Percentiles rank a stretch among this genome's conserved stretches.
Evolutionary conservation across 2,888 invertebrate genomes (phyloP).

Genomic region (Lepidochrysops patricia): DNA sequence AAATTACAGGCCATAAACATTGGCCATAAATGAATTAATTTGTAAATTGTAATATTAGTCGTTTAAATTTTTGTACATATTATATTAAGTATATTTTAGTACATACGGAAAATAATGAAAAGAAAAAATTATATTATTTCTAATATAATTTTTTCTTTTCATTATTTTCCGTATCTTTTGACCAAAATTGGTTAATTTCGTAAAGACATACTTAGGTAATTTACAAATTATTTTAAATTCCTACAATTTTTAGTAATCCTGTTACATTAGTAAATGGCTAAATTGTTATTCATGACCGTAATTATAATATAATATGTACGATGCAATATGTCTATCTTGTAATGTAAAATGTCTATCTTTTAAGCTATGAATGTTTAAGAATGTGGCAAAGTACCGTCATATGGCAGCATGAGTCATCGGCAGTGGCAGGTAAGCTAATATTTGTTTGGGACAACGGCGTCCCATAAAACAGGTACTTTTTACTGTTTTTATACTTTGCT

Average conservation of each 20-base stretch:
- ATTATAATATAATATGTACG: too few relatives aligned
- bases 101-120: too few relatives aligned
- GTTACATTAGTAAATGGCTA: background rate
- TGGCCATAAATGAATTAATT: too few relatives aligned
- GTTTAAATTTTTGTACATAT: too few relatives aligned
- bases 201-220: background rate
- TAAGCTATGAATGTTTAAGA: background rate
- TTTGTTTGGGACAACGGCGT: constrained; percentile 15
- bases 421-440: constrained; percentile 20
- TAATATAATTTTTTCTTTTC: too few relatives aligned
- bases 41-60: too few relatives aligned
- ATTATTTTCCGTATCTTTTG: too few relatives aligned
- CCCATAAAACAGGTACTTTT: constrained; percentile 19
- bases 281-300: background rate
- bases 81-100: too few relatives aligned
- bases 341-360: background rate
- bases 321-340: too few relatives aligned
- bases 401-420: constrained; percentile 19
- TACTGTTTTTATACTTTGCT: constrained; percentile 4
- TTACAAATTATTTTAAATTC: background rate
- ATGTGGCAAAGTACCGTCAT: background rate
- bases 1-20: too few relatives aligned
- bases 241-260: too few relatives aligned
- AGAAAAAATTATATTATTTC: too few relatives aligned
- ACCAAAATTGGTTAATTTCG: background rate